A percentile compares a stretch with the other conserved stretches of the same genome.
These are phyloP conservation scores for Lasioglossum morio DNA, from an alignment of 2,888 invertebrate genomes.

Conservation along the genomic window DNA sequence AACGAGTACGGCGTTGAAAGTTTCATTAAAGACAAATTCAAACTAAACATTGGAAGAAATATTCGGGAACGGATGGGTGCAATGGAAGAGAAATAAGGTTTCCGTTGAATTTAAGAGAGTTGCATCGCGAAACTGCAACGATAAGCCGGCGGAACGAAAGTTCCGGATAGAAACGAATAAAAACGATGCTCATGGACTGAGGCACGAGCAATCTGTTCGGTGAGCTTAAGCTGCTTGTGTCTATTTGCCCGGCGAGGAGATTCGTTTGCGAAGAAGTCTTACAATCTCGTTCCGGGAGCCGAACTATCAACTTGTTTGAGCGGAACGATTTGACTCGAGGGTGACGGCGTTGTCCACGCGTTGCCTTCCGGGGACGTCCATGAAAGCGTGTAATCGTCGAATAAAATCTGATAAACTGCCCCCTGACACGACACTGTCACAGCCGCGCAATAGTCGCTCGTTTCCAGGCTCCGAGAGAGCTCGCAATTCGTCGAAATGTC, in stretches of 20 bases:
- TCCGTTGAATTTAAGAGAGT: slow-evolving; percentile 5
- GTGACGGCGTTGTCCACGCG: slow-evolving; percentile 39
- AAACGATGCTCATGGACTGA: slow-evolving; percentile 38
- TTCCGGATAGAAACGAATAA: slow-evolving; percentile 25
- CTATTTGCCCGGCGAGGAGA: slow-evolving; percentile 54
- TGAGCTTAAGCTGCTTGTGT: slow-evolving; percentile 60
- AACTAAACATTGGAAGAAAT: too few species aligned
- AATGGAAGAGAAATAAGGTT: neutral
- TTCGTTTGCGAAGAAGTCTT: slow-evolving; percentile 58
- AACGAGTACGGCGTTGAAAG: too few species aligned
- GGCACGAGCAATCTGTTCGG: slow-evolving; percentile 55
- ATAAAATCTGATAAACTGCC: slow-evolving; percentile 10
- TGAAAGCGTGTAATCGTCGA: slow-evolving; percentile 42
- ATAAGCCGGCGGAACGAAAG: slow-evolving; percentile 17
- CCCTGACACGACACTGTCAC: neutral
- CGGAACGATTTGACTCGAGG: slow-evolving; percentile 37
- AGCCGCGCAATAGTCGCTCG: neutral
- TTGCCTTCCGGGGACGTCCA: neutral
- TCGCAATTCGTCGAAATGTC: neutral
- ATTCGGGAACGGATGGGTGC: neutral
- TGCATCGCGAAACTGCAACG: slow-evolving; percentile 3
- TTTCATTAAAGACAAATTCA: too few species aligned
- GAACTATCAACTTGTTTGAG: slow-evolving; percentile 58
- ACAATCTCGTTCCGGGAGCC: slow-evolving; percentile 49
- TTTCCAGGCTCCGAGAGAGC: neutral